A percentile compares a stretch with the other conserved stretches of the same genome.
Evolutionary conservation across 2,888 invertebrate species (phyloP).

Genomic region (Drosophila atroscutellata): DNA sequence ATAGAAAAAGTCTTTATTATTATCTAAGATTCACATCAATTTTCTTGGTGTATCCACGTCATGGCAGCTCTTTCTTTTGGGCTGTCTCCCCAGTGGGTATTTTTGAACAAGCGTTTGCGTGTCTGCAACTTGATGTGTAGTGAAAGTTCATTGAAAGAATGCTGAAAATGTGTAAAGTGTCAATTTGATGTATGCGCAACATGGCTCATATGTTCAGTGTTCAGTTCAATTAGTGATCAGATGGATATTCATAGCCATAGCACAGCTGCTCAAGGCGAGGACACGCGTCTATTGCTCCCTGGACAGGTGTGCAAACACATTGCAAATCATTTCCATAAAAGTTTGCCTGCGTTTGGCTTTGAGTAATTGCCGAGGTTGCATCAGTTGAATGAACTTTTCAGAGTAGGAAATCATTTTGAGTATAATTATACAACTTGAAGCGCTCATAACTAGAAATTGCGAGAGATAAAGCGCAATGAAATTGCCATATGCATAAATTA

Average conservation of each 20-base stretch:
- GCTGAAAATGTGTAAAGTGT: constrained; percentile 46
- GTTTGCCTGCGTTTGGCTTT: constrained; percentile 7
- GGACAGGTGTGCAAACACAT: constrained; percentile 38
- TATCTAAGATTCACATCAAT: not conserved
- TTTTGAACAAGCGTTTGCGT: constrained; percentile 23
- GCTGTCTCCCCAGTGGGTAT: constrained; percentile 25
- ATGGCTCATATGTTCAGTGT: constrained; percentile 39
- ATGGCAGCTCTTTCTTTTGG: constrained; percentile 25
- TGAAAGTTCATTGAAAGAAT: constrained; percentile 45
- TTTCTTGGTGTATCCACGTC: constrained; percentile 19
- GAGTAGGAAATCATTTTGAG: constrained; percentile 45
- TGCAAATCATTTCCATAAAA: constrained; percentile 30
- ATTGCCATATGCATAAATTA: constrained; percentile 5
- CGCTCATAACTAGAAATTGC: constrained; percentile 9
- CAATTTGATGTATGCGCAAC: constrained; percentile 45
- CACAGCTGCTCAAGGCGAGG: constrained; percentile 55
- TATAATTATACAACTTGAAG: constrained; percentile 26
- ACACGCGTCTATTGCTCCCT: constrained; percentile 60
- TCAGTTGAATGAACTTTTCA: constrained; percentile 59
- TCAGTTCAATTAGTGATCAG: constrained; percentile 26
- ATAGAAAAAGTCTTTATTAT: not conserved
- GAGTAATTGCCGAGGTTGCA: constrained; percentile 46
- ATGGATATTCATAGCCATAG: constrained; percentile 5
- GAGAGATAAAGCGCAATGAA: not conserved
- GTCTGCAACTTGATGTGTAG: constrained; percentile 7